Evolutionary conservation across 2,888 invertebrate genomes (phyloP).

Genomic region (Stictocephala bisonia): DNA sequence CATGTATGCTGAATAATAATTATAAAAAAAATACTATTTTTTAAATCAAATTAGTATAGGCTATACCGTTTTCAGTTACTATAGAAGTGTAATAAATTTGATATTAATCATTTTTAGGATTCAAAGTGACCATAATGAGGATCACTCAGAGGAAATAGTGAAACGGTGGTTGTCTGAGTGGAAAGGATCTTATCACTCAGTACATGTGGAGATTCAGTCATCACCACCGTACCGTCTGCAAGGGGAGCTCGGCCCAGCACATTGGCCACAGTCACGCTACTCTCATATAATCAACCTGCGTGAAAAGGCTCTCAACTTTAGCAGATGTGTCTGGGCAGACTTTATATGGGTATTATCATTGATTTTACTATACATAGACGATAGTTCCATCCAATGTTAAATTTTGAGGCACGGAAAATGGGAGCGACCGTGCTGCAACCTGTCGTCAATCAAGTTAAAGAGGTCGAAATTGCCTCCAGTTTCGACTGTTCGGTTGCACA

Average conservation of each 20-base stretch:
- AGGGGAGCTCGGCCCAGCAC: constrained; percentile 73
- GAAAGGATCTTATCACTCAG: constrained; percentile 75
- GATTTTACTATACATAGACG: too few relatives aligned
- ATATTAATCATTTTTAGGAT: constrained; percentile 72
- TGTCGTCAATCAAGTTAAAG: too few relatives aligned
- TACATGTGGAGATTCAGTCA: constrained; percentile 71
- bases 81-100: too few relatives aligned
- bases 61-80: too few relatives aligned
- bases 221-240: constrained; percentile 64
- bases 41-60: too few relatives aligned
- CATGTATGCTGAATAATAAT: too few relatives aligned
- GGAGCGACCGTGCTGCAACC: too few relatives aligned
- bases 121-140: constrained; percentile 86
- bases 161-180: constrained; percentile 76
- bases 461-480: too few relatives aligned
- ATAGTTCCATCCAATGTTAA: too few relatives aligned
- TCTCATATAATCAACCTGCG: constrained; percentile 81
- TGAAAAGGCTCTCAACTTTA: constrained; percentile 79
- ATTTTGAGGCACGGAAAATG: too few relatives aligned
- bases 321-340: constrained; percentile 86
- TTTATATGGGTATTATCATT: constrained; percentile 89
- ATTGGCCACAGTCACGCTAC: constrained; percentile 84
- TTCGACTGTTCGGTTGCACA: too few relatives aligned
- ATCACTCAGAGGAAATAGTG: constrained; percentile 79
- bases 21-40: too few relatives aligned